These are phyloP conservation scores for Polypterus senegalus DNA, from an alignment of 2,113 vertebrate species.

Conservation along the genomic window DNA sequence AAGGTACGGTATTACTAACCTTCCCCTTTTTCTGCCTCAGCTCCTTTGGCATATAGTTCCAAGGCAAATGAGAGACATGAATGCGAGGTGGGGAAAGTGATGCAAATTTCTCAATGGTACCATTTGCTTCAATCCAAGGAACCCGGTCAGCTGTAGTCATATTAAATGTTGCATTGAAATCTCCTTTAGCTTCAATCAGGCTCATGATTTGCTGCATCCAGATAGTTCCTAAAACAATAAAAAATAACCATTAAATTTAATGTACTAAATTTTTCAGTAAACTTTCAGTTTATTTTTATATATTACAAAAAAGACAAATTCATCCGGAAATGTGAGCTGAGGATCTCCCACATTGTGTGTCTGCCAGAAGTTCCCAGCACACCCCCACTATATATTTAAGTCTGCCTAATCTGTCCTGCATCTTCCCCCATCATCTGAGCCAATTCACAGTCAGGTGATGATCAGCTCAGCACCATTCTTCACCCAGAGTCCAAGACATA, in stretches of 20 bases:
- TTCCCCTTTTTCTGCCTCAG: slow-evolving; percentile 34
- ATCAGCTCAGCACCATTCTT: no score
- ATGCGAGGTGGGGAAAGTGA: slow-evolving; percentile 19
- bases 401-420: no score
- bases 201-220: slow-evolving; percentile 46
- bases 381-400: no score
- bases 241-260: neutral
- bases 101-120: slow-evolving; percentile 18
- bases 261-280: no score
- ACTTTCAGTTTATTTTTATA: no score
- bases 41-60: slow-evolving; percentile 26
- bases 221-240: slow-evolving; percentile 32
- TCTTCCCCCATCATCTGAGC: no score
- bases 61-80: slow-evolving; percentile 29
- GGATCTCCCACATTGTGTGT: no score
- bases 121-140: slow-evolving; percentile 36
- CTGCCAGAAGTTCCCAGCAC: no score
- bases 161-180: slow-evolving; percentile 10
- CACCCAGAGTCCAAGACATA: no score
- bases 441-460: no score
- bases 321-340: no score
- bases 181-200: slow-evolving; percentile 31
- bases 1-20: slow-evolving; percentile 15
- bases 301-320: no score
- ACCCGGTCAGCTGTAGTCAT: slow-evolving; percentile 15